A percentile compares a stretch with the other conserved stretches of the same genome.
These are phyloP conservation scores for Andrena hattorfiana DNA, from an alignment of 2,888 invertebrate genomes.

Conservation along the genomic window DNA sequence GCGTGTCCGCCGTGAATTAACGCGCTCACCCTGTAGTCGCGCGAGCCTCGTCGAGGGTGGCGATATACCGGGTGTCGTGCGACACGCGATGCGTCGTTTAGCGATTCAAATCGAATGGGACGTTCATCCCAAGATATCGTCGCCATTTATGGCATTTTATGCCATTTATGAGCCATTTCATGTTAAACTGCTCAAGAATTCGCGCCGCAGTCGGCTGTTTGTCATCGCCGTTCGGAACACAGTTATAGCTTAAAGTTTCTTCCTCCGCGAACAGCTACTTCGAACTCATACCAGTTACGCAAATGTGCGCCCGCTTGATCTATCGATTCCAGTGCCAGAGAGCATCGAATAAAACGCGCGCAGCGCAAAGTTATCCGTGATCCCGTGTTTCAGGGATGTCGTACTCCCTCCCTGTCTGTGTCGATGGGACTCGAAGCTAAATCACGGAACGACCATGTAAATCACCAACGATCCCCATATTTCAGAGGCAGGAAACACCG, in stretches of 20 bases:
- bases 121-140: conserved; percentile 32
- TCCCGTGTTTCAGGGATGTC: not conserved
- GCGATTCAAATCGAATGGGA: conserved; percentile 36
- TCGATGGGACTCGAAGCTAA: not conserved
- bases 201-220: not conserved
- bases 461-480: conserved; percentile 6
- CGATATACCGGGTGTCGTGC: conserved; percentile 57
- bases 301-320: not conserved
- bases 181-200: not conserved
- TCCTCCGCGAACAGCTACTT: not conserved
- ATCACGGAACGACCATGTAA: not conserved
- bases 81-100: conserved; percentile 63
- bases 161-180: conserved; percentile 4
- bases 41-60: not conserved
- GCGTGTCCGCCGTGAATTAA: conserved; percentile 49
- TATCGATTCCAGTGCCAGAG: no score
- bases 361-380: no score
- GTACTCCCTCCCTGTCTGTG: not conserved
- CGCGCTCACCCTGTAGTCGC: conserved; percentile 17
- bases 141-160: conserved; percentile 12
- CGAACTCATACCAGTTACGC: not conserved
- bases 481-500: conserved; percentile 1
- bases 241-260: no score
- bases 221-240: not conserved
- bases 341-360: no score